Evolutionary conservation across 2,797 vertebrate species (phyloP).

Genomic region (Halcyon badia): DNA sequence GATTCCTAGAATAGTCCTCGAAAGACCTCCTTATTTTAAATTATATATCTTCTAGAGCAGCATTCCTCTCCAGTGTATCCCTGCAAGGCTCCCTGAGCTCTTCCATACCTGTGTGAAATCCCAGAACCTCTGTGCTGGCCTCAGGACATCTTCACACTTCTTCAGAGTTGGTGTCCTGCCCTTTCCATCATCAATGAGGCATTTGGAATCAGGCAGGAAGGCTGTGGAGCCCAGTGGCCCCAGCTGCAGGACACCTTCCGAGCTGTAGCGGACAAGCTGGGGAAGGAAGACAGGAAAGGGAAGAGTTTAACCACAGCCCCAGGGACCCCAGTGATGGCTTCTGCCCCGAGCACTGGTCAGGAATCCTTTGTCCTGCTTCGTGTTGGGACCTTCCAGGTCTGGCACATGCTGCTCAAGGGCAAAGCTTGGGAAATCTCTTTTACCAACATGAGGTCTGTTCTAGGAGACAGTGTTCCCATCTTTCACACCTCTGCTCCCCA

Average conservation of each 20-base stretch:
- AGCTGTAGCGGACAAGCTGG: constrained; percentile 95
- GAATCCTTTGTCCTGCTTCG: not conserved
- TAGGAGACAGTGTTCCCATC: not conserved
- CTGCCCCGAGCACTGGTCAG: not conserved
- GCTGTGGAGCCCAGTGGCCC: constrained; percentile 95
- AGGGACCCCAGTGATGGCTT: not conserved
- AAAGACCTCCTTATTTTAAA: not conserved
- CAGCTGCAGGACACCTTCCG: constrained; percentile 92
- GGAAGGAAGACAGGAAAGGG: not conserved
- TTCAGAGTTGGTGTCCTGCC: constrained; percentile 89
- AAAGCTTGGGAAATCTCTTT: not conserved
- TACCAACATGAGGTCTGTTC: not conserved
- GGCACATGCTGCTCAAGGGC: rapidly evolving
- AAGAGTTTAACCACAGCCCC: not conserved
- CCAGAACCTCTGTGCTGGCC: constrained; percentile 92
- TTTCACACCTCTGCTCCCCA: not conserved
- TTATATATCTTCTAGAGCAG: not conserved
- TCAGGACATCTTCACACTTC: constrained; percentile 89
- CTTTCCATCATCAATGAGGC: constrained; percentile 92
- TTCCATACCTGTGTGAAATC: constrained; percentile 93
- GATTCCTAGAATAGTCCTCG: not conserved
- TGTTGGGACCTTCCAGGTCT: rapidly evolving
- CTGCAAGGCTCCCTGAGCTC: not conserved
- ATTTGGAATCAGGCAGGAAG: constrained; percentile 96
- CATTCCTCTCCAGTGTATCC: not conserved